phyloP scores from a whole-genome alignment of 2,888 invertebrate species.

The Eledone cirrhosa region DNA sequence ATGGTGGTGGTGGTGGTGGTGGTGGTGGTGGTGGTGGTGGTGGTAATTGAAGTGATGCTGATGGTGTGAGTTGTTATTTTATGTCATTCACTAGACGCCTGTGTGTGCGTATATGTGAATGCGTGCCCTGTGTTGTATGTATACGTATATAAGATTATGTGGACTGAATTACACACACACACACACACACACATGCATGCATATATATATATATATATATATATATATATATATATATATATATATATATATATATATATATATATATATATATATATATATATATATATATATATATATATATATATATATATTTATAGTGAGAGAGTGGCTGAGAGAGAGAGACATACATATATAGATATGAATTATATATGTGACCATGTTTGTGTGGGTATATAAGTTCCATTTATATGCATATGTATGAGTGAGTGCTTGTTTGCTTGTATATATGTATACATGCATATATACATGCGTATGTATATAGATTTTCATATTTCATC shows the following conservation, averaged over 20 bases:
- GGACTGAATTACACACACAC: too few species aligned
- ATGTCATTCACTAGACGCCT: too few species aligned
- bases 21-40: too few species aligned
- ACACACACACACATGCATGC: too few species aligned
- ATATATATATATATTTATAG: not conserved
- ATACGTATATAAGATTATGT: too few species aligned
- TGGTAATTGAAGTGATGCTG: too few species aligned
- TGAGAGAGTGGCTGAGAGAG: not conserved
- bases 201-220: too few species aligned
- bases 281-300: not conserved
- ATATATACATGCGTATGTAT: not conserved
- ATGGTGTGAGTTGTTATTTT: too few species aligned
- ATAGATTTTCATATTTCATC: not conserved
- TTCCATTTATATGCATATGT: not conserved
- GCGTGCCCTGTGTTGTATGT: too few species aligned
- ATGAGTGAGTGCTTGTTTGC: not conserved
- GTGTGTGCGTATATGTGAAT: too few species aligned
- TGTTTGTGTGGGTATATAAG: not conserved
- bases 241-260: constrained; percentile 12
- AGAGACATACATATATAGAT: not conserved
- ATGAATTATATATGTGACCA: not conserved
- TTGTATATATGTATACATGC: not conserved
- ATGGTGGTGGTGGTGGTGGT: too few species aligned
- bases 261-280: not conserved
- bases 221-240: constrained; percentile 12